Evolutionary conservation across 2,888 invertebrate genomes (phyloP), one percentile per base, ranked within the genome.

Genomic region (Polymixis lichenea): DNA sequence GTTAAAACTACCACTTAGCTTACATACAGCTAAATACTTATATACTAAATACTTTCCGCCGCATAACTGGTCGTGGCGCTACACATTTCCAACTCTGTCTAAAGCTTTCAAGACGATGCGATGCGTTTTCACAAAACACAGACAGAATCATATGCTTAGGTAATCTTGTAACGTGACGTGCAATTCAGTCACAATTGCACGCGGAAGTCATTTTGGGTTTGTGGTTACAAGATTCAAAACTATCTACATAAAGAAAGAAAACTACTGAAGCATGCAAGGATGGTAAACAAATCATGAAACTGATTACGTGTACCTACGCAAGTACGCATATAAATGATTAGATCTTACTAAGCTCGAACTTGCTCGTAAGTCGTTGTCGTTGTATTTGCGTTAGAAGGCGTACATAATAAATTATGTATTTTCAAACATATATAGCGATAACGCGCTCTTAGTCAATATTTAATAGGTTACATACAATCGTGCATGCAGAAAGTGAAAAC

Each of bases 81-180:
- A 91, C 89, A 88, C 89, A 89, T 88, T 88, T 87, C 87, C 90
- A 91, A 92, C 84, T 89, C 90, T 91, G 92, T 90, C 90, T 90
- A 91, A 91, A 90, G 91, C 91, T 87, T 87, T 88, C 86, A 87
- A 89, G 84, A 88, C 87, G 88, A 80, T 83, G 65, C 84, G 78
- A 85, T 78, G 77, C 82, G 73, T 78, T 87, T 76, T 86, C 86
- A 87, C 85, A 85, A 81, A 83, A 90, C 87, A 89, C 78, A 81
- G 83, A 89, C 89, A 89, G 87, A 88, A 84, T 88, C 82, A 81
- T 86, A 88, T 86, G 78, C 83, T 77, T 65, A n/a, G n/a, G n/a
- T n/a, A 67, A 86, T 83, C 86, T 88, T 86, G 88, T 86, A 88
- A 89, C 88, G 75, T 79, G 72, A 74, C 88, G 85, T 85, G 78